Base-by-base conservation (phyloP, 2,888 invertebrate species). In the Phyllotreta striolata region DNA sequence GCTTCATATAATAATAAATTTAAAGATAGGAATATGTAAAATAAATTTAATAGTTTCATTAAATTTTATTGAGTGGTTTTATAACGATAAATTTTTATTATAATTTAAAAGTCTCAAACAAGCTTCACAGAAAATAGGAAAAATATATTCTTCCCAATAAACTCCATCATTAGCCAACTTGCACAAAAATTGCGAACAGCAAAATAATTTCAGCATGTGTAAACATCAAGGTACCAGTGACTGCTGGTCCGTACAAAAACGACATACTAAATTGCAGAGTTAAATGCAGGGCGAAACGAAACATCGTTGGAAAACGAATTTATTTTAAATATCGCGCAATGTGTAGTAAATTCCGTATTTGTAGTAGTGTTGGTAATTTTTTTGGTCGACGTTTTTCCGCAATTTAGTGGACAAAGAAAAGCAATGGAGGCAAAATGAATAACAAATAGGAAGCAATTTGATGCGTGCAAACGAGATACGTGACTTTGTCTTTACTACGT, bases 401-500 rank as follows among this genome's bases (percentile, higher is more conserved):
- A 56, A 59, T 62, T 62, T 62, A 51, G 47, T 43, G 49, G 44
- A 61, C 49, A 51, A 54, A 43, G 46, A 35, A 55, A 57, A 66
- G 62, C 55, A 62, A 55, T 40, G 46, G 47, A 41, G 56, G 38
- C 62, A 55, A 59, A 66, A 66, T 62, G 57, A 68, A 66, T 68
- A 65, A 59, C 66, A 49, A 68, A 63, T 64, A 63, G 62, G 66
- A 68, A 66, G 66, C 64, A 68, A 68, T 68, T 67, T 70, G 66
- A 62, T 67, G 62, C 63, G 70, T 70, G 63, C 66, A 64, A 70
- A 67, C 63, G 67, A 65, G 60, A 61, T 47, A 70, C 67, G 68
- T 69, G 67, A 70, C 65, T 67, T 66, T 63, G 68, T 62, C 68
- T 62, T 62, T 38, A 56, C 55, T 63, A 63, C 54, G 46, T 55